Conservation (phyloP, 2,797 vertebrate species). For the Esox lucius region DNA sequence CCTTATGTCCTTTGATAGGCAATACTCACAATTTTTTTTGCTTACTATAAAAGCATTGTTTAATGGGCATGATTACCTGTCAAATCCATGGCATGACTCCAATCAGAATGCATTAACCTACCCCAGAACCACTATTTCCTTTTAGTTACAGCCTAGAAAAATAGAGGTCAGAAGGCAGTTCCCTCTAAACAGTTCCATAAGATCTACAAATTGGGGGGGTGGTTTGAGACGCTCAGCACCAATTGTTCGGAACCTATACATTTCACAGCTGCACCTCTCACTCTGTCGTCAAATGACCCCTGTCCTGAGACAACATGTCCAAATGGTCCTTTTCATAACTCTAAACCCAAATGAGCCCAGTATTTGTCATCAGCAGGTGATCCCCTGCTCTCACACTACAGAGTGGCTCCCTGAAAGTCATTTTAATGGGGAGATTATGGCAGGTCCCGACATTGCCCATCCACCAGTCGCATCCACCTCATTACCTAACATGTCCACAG, state of each 20-base stretch:
- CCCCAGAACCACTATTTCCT: neutral
- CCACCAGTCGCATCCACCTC: conserved; percentile 6
- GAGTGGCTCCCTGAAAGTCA: neutral
- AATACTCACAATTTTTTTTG: neutral
- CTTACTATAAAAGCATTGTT: neutral
- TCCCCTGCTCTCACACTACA: neutral
- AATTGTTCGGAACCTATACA: neutral
- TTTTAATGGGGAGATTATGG: neutral
- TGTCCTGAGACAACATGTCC: neutral
- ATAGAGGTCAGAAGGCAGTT: neutral
- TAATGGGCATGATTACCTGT: neutral
- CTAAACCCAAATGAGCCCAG: neutral
- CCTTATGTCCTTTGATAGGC: too few relatives aligned
- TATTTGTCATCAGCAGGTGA: conserved; percentile 2
- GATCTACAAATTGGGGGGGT: neutral
- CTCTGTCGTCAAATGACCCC: neutral
- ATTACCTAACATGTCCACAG: conserved; percentile 16
- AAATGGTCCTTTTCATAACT: neutral
- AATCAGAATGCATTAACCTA: neutral
- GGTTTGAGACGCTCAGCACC: neutral
- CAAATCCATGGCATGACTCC: neutral
- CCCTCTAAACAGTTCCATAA: neutral
- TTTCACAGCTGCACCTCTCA: neutral
- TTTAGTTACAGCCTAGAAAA: neutral
- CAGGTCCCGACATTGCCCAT: neutral